Percentiles rank a stretch among this genome's conserved stretches.
These are phyloP conservation scores for Harpagifer antarcticus DNA, from an alignment of 2,797 vertebrate species.

Conservation along the genomic window DNA sequence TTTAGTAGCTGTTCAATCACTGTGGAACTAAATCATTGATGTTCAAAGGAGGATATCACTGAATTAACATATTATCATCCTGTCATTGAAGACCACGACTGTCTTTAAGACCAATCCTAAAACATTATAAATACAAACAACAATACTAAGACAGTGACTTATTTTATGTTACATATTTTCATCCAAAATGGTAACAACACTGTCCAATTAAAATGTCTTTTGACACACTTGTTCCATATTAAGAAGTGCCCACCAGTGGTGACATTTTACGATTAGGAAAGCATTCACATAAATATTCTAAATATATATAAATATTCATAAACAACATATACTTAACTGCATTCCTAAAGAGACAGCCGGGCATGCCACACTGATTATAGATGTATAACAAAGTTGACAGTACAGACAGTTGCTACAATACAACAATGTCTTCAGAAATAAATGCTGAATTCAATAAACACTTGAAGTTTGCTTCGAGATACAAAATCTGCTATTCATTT, in stretches of 20 bases:
- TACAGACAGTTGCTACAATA: background rate
- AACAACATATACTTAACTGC: background rate
- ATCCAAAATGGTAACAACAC: background rate
- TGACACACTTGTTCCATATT: background rate
- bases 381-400: background rate
- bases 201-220: background rate
- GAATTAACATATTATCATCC: background rate
- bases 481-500: background rate
- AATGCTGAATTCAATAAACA: background rate
- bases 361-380: background rate
- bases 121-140: background rate
- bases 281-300: background rate
- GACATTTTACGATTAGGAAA: background rate
- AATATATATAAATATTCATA: background rate
- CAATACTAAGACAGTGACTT: background rate
- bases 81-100: constrained; percentile 8
- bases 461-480: background rate
- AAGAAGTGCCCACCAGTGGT: no score
- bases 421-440: background rate
- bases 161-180: background rate
- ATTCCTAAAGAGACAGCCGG: background rate
- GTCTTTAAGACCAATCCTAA: background rate
- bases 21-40: constrained; percentile 33
- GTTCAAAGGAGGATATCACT: constrained; percentile 11
- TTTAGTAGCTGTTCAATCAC: constrained; percentile 35